Evolutionary conservation across 2,888 invertebrate species (phyloP).

Genomic region (Dicranocentrus wangi): DNA sequence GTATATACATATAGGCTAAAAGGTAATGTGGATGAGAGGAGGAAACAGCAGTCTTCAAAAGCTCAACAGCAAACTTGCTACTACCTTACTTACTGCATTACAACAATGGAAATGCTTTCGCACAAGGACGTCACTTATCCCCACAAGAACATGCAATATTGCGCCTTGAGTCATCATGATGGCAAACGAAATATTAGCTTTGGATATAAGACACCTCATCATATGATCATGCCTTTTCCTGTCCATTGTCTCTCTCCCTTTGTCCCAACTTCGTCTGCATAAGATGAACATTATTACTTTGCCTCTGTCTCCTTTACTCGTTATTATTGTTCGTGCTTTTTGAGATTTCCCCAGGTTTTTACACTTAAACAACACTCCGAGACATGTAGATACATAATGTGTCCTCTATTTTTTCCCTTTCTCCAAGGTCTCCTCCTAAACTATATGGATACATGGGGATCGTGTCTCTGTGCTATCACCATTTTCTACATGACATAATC

Average conservation of each 20-base stretch:
- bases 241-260: conserved; percentile 36
- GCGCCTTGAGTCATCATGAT: conserved; percentile 44
- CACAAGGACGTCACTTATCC: conserved; percentile 55
- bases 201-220: conserved; percentile 58
- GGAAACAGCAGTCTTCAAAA: neutral
- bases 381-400: neutral
- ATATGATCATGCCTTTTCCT: conserved; percentile 33
- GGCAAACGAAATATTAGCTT: conserved; percentile 56
- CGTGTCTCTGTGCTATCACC: conserved; percentile 57
- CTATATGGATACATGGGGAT: too few relatives aligned
- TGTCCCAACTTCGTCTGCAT: conserved; percentile 38
- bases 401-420: conserved; percentile 2
- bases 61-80: too few relatives aligned
- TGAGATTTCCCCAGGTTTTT: conserved; percentile 60
- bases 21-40: too few relatives aligned
- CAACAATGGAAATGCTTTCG: conserved; percentile 9
- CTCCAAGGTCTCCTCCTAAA: too few relatives aligned
- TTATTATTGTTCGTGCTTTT: conserved; percentile 60
- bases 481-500: conserved; percentile 66
- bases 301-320: conserved; percentile 31
- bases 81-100: too few relatives aligned
- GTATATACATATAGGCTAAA: neutral
- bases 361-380: conserved; percentile 42
- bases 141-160: conserved; percentile 48
- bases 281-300: conserved; percentile 49